A percentile compares a stretch with the other conserved stretches of the same genome.
Conservation (phyloP, 2,113 vertebrate genomes). For the Buteo buteo region DNA sequence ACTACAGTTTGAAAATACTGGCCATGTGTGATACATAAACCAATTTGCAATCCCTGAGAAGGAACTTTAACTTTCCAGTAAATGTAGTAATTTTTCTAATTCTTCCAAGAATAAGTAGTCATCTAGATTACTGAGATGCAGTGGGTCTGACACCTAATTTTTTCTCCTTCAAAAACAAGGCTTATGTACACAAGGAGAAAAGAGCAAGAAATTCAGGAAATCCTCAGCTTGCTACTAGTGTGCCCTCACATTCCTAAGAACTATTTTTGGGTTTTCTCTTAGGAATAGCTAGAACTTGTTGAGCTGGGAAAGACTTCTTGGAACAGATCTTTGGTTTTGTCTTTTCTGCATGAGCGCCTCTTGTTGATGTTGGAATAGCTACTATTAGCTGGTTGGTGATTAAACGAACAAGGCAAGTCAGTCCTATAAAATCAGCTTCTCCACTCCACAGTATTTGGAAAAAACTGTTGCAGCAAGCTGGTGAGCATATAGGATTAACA, state of each 20-base stretch:
- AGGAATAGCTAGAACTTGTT: constrained; percentile 52
- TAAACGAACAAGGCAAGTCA: constrained; percentile 11
- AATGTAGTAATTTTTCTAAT: not conserved
- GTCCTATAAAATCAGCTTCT: not conserved
- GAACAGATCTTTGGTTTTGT: constrained; percentile 53
- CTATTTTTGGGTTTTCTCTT: constrained; percentile 49
- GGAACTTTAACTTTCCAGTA: not conserved
- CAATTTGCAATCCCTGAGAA: not conserved
- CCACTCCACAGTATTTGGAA: not conserved
- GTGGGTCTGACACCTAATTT: not conserved
- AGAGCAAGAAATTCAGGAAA: constrained; percentile 48
- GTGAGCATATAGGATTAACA: not conserved
- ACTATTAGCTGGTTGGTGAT: constrained; percentile 11
- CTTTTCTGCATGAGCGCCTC: constrained; percentile 9
- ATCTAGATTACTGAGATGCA: not conserved
- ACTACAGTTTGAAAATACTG: not conserved
- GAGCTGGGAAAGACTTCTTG: constrained; percentile 62
- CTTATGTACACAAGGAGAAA: not conserved
- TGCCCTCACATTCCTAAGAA: constrained; percentile 45
- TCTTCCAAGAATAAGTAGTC: not conserved
- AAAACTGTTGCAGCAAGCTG: not conserved
- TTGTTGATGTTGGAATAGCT: constrained; percentile 52
- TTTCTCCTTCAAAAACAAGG: not conserved
- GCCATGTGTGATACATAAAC: not conserved
- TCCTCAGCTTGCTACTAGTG: constrained; percentile 21